Base-by-base conservation (phyloP, 2,888 invertebrate species). In the Corythucha ciliata region DNA sequence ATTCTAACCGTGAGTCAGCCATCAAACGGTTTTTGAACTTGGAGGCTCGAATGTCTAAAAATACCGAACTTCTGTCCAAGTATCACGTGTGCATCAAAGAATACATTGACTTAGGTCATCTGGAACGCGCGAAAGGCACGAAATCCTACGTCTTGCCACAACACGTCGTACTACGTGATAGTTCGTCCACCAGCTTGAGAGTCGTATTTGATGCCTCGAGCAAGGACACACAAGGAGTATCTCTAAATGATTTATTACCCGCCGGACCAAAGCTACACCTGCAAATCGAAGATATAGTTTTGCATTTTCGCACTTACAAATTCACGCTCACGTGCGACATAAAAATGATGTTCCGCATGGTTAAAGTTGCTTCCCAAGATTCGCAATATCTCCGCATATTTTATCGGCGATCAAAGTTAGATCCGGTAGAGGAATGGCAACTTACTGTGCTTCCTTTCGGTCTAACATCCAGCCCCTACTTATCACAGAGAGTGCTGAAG, bases 221-320 rank as follows among this genome's bases (percentile, higher is more conserved):
- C 44, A 33, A 20, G 5, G 34, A 48, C 16, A 18, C 41, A 12
- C 20, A 26, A 22, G 47, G 49, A 14, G n/a, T n/a, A n/a, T 39
- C 39, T 16, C 27, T 53, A 7, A 57, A 55, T 18, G 53, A 53
- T 12, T 14, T 14, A 16, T 14, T 55, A 1, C 27, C 24, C n/a
- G 58, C 61, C 1, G 66, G 67, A 0, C 64, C 68, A 1, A 59
- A 56, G 1, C 44, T 67, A 1, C 65, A 68, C 45, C 58, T 61
- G 4, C 63, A 65, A 16, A 53, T 68, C 2, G 57, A 63, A 29
- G 48, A 57, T 12, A 61, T 66, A 8, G 21, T 41, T 29, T 22
- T 33, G 4, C 8, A 27, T 10, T 49, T 49, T 20, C 12, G 49
- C 3, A 8, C 12, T 3, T 37, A 42, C 26, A 22, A 8, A 14